Conservation (phyloP, 2,888 invertebrate species). For the Xestia ashworthii region DNA sequence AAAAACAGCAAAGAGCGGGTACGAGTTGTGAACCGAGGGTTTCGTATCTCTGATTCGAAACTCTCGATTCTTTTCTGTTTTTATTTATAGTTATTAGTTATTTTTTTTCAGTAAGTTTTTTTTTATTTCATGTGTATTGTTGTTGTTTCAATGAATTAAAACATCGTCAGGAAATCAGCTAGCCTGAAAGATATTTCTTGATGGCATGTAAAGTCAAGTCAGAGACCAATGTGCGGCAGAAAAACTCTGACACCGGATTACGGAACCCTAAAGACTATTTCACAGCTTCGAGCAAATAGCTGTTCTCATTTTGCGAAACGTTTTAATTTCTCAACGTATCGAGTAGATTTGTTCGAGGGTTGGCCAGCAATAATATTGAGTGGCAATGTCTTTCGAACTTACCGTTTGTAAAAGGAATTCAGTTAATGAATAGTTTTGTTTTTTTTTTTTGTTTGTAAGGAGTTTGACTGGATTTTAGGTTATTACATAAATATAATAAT, state of each 20-base stretch:
- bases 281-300: constrained; percentile 39
- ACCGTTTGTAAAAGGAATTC: constrained; percentile 21
- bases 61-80: no score
- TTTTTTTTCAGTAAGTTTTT: no score
- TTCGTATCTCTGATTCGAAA: neutral
- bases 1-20: constrained; percentile 4
- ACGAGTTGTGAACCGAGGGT: neutral
- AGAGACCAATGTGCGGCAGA: no score
- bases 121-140: no score
- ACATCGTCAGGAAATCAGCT: no score
- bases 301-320: constrained; percentile 50
- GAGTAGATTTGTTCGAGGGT: constrained; percentile 37
- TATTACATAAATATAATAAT: neutral
- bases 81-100: no score
- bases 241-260: no score
- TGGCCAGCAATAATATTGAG: constrained; percentile 50
- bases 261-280: constrained; percentile 31
- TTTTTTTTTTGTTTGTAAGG: neutral
- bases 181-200: no score
- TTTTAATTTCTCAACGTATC: constrained; percentile 66
- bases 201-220: no score
- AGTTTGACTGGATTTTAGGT: neutral
- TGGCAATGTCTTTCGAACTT: constrained; percentile 22
- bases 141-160: no score
- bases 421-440: constrained; percentile 16